These are phyloP conservation scores for Allobates femoralis DNA, from an alignment of 2,797 vertebrate genomes.

Conservation along the genomic window DNA sequence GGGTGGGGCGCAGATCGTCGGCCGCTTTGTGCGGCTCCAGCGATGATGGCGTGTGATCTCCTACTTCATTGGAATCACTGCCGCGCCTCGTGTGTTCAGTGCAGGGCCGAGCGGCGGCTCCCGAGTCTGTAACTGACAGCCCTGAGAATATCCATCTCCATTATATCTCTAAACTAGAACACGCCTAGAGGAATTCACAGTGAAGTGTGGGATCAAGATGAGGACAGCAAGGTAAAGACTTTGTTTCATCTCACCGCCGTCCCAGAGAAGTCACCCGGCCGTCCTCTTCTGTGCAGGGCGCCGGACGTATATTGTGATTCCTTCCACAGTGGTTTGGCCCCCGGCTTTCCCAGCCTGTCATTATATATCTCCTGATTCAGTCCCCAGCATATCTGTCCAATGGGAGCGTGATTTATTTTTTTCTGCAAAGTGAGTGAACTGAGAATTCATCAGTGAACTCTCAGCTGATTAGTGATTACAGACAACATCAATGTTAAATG, in stretches of 20 bases:
- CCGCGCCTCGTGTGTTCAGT: conserved; percentile 11
- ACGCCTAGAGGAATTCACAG: conserved; percentile 50
- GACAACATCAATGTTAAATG: too few relatives aligned
- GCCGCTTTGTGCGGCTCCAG: too few relatives aligned
- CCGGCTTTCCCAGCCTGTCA: background rate
- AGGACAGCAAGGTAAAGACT: conserved; percentile 40
- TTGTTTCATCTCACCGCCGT: background rate
- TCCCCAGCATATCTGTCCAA: too few relatives aligned
- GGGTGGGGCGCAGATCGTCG: background rate
- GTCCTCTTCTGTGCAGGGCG: background rate
- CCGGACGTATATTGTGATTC: background rate
- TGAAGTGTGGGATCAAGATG: conserved; percentile 55
- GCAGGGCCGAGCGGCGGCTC: conserved; percentile 5
- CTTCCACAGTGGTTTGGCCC: background rate
- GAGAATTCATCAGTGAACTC: too few relatives aligned
- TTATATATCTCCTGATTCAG: background rate
- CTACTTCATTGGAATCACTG: conserved; percentile 57
- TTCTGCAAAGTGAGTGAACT: too few relatives aligned
- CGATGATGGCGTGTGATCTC: conserved; percentile 42
- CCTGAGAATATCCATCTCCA: conserved; percentile 31
- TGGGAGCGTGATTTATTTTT: too few relatives aligned
- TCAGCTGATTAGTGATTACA: too few relatives aligned
- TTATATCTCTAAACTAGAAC: conserved; percentile 59
- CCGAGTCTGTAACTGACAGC: conserved; percentile 1
- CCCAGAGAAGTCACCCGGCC: background rate